A percentile compares a stretch with the other conserved stretches of the same genome.
Conservation (phyloP, 2,888 invertebrate species). For the Iselma pallidipennis region DNA sequence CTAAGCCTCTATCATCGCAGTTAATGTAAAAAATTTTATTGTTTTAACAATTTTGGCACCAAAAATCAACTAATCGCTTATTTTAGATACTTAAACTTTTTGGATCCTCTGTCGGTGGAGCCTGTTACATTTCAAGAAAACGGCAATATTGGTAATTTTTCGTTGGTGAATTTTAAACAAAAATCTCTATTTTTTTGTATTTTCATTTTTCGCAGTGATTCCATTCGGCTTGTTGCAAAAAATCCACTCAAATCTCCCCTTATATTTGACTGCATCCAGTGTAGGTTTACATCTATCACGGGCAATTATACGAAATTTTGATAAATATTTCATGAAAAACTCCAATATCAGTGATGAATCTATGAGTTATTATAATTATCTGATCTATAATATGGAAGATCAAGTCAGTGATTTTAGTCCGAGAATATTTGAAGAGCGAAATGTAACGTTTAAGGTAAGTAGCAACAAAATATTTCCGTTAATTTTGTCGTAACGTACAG, state of each 20-base stretch:
- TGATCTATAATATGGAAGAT: constrained; percentile 17
- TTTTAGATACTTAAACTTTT: constrained; percentile 21
- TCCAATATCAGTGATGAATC: neutral
- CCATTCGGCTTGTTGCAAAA: constrained; percentile 21
- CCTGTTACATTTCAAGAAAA: constrained; percentile 13
- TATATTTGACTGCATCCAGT: constrained; percentile 35
- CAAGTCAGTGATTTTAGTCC: constrained; percentile 18
- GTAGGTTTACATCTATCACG: constrained; percentile 40
- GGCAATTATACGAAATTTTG: constrained; percentile 42
- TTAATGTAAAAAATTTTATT: neutral
- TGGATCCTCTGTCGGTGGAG: constrained; percentile 8
- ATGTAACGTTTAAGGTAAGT: constrained; percentile 23
- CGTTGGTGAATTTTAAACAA: neutral
- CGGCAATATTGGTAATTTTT: constrained; percentile 13
- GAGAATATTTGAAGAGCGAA: constrained; percentile 16
- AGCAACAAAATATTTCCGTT: neutral
- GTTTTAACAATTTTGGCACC: neutral
- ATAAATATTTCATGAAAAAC: constrained; percentile 11
- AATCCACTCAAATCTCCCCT: constrained; percentile 30
- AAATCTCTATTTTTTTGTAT: too few species aligned
- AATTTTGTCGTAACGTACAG: too few species aligned
- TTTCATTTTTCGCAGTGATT: constrained; percentile 11
- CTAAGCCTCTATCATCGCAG: neutral
- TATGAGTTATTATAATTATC: constrained; percentile 20
- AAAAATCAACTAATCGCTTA: neutral